Base-by-base conservation (phyloP, 30 jellyfish, hydroid and myxozoan genomes). In the Hydractinia symbiolongicarpus region DNA sequence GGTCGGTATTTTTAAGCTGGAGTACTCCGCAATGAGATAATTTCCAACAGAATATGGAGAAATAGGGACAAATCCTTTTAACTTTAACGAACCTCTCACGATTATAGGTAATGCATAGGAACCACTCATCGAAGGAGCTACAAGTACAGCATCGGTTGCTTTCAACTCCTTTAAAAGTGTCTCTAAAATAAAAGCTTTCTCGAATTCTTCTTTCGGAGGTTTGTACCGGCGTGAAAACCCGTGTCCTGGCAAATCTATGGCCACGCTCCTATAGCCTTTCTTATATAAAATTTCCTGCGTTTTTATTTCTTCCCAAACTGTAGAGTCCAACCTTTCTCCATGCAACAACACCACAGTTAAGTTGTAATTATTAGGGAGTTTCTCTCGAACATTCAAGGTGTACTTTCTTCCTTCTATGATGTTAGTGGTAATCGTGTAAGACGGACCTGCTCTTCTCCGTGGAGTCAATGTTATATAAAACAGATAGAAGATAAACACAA, bases 91-190 rank as follows among this genome's bases (percentile, higher is more conserved):
- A 17, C 94, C 88, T 7, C 94, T 83, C 11, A 77, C 79, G 61
- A 86, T 90, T 67, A 86, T 75, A 19, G 95, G 95, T 64, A 86
- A 6, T 49, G 87, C 95, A 54, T 62, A 86, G 7, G 95, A 72
- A 16, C 95, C 95, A 20, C 89, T 79, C 67, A 50, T 55, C 51
- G 90, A 72, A 8, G 90, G 95, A 20, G 80, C 89, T 8, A 86
- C 88, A n/a, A 86, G 21, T 4, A 86, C 69, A 14, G 84, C 56
- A 16, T 81, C 81, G 8, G 74, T 52, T 44, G 87, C 87, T 50
- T 86, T 68, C n/a, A 86, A 44, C 56, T 81, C 81, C 30, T 73
- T 57, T 74, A 86, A 8, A 61, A 72, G 55, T 11, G 77, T 84
- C 50, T 69, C 66, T 30, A 86, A 83, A 4, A 86, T 74, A 9